Base-by-base conservation (phyloP, 2,888 invertebrate genomes). In the Xiphydria camelus region DNA sequence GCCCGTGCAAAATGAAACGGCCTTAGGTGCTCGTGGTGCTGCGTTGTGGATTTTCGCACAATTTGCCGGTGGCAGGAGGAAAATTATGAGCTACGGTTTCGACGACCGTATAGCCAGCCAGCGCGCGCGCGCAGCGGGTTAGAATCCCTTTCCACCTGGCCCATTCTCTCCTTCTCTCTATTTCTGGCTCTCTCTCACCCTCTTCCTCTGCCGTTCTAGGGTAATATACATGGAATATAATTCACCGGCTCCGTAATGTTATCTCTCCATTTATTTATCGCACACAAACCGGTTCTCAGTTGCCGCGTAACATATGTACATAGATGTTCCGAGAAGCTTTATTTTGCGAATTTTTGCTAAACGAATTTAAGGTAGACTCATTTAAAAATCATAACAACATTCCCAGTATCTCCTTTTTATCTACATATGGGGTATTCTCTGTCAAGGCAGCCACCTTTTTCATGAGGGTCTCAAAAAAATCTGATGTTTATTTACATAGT, bases 221-320 rank as follows among this genome's bases (percentile, higher is more conserved):
- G 43, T 57, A 58, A 56, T 56, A 53, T 54, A 54, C 54, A 53
- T 43, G 46, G 52, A 49, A 31, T 51, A 59, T 62, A 58, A 62
- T 62, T 62, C 58, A 61, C 58, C 48, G 40, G 51, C 47, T 40
- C 48, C 49, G 59, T 62, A 61, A 61, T 59, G 59, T 59, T 62
- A 62, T 59, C 62, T 62, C 53, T 50, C 57, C 49, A n/a, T n/a
- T 56, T 61, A 59, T 62, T 61, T 62, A 61, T 57, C 51, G 49
- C 53, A 35, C 53, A 50, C n/a, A n/a, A n/a, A n/a, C n/a, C n/a
- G n/a, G n/a, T n/a, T n/a, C n/a, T n/a, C n/a, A n/a, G n/a, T n/a
- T n/a, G n/a, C n/a, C n/a, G n/a, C n/a, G n/a, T n/a, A n/a, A n/a
- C n/a, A n/a, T n/a, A n/a, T n/a, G 51, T 36, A 48, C 48, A 53